Base-by-base conservation (phyloP, 2,888 invertebrate species). In the Tribolium freemani region DNA sequence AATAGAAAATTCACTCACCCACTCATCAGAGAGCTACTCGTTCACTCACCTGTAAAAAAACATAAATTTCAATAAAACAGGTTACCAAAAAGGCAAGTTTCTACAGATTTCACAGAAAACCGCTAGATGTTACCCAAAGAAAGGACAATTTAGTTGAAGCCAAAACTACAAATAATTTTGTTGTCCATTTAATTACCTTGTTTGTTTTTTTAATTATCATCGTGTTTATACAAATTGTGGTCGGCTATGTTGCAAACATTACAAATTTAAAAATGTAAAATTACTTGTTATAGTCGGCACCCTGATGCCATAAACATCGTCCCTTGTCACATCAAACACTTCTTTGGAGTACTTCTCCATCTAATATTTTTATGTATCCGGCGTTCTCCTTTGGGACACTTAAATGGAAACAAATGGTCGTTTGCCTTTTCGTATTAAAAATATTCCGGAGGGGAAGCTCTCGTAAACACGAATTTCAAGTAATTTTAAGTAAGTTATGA, bases 331-430 rank as follows among this genome's bases (percentile, higher is more conserved):
- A 71, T 76, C 76, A 75, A 76, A 76, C 75, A 75, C 67, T 50
- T 68, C 48, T 57, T 31, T 26, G 54, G 20, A 31, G 57, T 56
- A 76, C 70, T 26, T 3, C 73, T 69, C 63, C 74, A 71, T 72
- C 67, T 73, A 75, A 78, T 77, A 78, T 79, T 78, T 79, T 79
- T 78, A 77, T 77, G 77, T 75, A 76, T 76, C 80, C 76, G 76
- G 73, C 76, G 76, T 74, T 77, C 78, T 73, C 74, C 80, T 79
- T 71, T 76, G 81, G 80, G 81, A 80, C 79, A 71, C 79, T 78
- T 79, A 82, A 83, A 83, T 83, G 83, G 79, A 82, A 83, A 83
- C 81, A 82, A 83, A 83, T 82, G 81, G 75, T 77, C 74, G 69
- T 68, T 38, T 76, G 64, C 38, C 58, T 66, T 50, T 66, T 54